Base-by-base conservation (phyloP, 2,888 invertebrate genomes). In the Drosophila multiciliata region DNA sequence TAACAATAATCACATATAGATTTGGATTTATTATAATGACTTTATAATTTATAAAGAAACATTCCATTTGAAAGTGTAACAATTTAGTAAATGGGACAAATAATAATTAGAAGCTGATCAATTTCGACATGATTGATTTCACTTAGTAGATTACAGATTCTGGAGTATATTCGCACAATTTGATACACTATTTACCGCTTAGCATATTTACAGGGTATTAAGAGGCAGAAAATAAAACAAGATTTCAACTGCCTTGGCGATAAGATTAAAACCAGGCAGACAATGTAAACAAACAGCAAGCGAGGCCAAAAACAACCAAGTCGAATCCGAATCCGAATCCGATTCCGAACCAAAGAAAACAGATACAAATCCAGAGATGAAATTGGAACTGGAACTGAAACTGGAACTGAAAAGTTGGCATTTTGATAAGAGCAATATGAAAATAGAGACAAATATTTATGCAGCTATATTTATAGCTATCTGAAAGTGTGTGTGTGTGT, bases 401-500 rank as follows among this genome's bases (percentile, higher is more conserved):
- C 36, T 48, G 15, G 53, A 20, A 20, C 40, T 52, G 12, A 61
- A 20, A 23, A 53, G 76, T 62, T 89, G 89, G 82, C 74, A 73
- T 58, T 63, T 67, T 81, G 84, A 85, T 85, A 85, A 89, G 71
- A 67, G 57, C 42, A 53, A 82, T 85, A 73, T 75, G 78, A 86
- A 89, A 79, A 71, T 73, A 75, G 66, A 70, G 50, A 69, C 76
- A 86, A 84, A 83, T 86, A 84, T 84, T 88, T 85, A 77, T 77
- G 62, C 36, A 65, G 67, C 70, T 77, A 75, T 77, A 77, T 85
- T 79, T 79, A 73, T 67, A 45, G 58, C 53, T 63, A 60, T 50
- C 60, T 55, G 15, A 11, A n/a, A n/a, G 11, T 42, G n/a, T 6
- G 11, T 35, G 11, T 0, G 4, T 12, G 4, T 5, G 36, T 36